These are phyloP conservation scores for Sinocyclocheilus anophthalmus DNA, from an alignment of 2,113 vertebrate species.

Conservation along the genomic window DNA sequence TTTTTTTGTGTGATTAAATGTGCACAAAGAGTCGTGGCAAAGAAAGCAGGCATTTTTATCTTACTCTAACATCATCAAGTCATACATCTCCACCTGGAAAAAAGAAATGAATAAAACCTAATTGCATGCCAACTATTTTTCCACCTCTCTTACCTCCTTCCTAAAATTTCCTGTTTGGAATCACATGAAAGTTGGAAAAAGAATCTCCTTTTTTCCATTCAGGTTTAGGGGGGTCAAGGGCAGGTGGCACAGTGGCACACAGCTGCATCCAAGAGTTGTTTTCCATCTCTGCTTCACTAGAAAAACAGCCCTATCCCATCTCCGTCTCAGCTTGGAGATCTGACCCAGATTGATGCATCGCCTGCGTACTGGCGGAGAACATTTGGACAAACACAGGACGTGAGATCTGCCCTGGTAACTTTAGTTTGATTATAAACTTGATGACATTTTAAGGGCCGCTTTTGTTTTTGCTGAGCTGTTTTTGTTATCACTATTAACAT, in stretches of 20 bases:
- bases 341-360: not conserved
- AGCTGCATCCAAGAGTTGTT: slow-evolving; percentile 54
- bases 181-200: slow-evolving; percentile 52
- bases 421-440: slow-evolving; percentile 15
- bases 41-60: not conserved
- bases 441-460: slow-evolving; percentile 16
- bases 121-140: slow-evolving; percentile 46
- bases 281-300: slow-evolving; percentile 31
- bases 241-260: slow-evolving; percentile 45
- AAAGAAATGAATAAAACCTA: slow-evolving; percentile 11
- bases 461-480: slow-evolving; percentile 1
- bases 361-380: not conserved
- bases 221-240: slow-evolving; percentile 52
- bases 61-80: slow-evolving; percentile 2
- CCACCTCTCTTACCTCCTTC: slow-evolving; percentile 46
- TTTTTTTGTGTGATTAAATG: not conserved
- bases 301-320: slow-evolving; percentile 38
- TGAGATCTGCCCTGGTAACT: slow-evolving; percentile 11
- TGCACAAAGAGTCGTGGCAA: not conserved
- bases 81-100: slow-evolving; percentile 13
- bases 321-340: slow-evolving; percentile 28
- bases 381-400: slow-evolving; percentile 33
- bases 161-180: slow-evolving; percentile 59
- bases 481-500: not conserved
- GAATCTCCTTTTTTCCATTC: slow-evolving; percentile 39